Percentiles rank a stretch among this genome's conserved stretches.
These are phyloP conservation scores for Streptopelia turtur DNA, from an alignment of 2,797 vertebrate species.

Conservation along the genomic window DNA sequence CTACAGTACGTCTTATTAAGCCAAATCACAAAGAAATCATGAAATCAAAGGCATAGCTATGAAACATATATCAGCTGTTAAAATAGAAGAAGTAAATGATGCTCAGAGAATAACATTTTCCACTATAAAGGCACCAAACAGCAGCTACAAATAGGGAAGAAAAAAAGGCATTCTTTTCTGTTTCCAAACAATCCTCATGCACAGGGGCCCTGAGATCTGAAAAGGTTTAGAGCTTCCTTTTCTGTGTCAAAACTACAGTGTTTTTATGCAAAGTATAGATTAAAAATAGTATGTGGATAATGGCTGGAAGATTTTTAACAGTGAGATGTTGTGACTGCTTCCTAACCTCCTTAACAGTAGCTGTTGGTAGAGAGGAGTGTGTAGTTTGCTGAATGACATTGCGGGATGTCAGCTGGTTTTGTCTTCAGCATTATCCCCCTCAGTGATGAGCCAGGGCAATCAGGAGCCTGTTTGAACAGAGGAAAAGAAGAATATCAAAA, in stretches of 20 bases:
- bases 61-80: not conserved
- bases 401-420: conserved; percentile 18
- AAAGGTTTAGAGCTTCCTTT: not conserved
- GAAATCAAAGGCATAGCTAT: not conserved
- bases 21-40: not conserved
- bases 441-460: conserved; percentile 56
- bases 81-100: not conserved
- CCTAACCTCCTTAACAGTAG: not conserved
- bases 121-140: not conserved
- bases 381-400: not conserved
- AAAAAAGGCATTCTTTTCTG: not conserved
- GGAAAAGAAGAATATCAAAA: conserved; percentile 71
- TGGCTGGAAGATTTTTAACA: conserved; percentile 40
- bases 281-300: conserved; percentile 46
- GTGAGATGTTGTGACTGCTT: not conserved
- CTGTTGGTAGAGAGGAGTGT: not conserved
- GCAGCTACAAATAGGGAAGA: not conserved
- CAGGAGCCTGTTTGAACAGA: conserved; percentile 65
- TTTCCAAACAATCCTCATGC: not conserved
- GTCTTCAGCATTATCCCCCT: not conserved
- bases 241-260: conserved; percentile 3
- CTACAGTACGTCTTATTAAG: not conserved
- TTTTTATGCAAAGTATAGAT: conserved; percentile 38
- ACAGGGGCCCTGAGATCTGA: not conserved
- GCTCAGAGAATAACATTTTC: not conserved